These are phyloP conservation scores for Pomatostomus ruficeps DNA, from an alignment of 2,113 vertebrate species.

Conservation along the genomic window DNA sequence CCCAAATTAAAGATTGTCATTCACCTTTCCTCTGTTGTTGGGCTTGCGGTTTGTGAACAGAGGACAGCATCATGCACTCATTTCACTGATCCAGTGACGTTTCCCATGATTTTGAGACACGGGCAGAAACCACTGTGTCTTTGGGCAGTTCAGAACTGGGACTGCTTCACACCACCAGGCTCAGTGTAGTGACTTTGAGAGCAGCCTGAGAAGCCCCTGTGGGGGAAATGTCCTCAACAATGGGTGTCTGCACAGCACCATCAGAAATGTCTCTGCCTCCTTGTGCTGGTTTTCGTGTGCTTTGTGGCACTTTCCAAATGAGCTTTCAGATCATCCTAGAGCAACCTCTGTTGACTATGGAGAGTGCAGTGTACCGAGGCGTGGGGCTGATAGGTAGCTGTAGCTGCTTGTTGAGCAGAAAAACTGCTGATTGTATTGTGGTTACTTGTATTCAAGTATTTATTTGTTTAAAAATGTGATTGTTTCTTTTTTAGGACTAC, in stretches of 20 bases:
- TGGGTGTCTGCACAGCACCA: background rate
- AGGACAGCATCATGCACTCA: background rate
- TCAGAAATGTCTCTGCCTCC: background rate
- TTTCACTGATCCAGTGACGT: background rate
- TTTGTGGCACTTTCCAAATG: background rate
- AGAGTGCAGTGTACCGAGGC: fast-evolving
- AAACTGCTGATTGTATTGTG: background rate
- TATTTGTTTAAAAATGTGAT: background rate
- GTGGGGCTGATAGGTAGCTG: background rate
- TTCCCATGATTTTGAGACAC: background rate
- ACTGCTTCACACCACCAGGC: background rate
- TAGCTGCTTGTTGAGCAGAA: background rate
- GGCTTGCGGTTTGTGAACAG: background rate
- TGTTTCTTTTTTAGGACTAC: background rate
- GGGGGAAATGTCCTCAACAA: background rate
- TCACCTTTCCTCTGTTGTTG: background rate
- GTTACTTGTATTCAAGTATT: background rate
- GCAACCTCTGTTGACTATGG: background rate
- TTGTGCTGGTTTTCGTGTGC: background rate
- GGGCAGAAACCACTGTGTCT: background rate
- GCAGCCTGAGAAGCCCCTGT: background rate
- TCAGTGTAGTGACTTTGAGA: background rate
- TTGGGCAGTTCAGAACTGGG: background rate
- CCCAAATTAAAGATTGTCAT: background rate
- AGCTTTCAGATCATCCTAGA: background rate